Base-by-base conservation (phyloP, 2,113 vertebrate species). In the Chaetodon trifascialis region DNA sequence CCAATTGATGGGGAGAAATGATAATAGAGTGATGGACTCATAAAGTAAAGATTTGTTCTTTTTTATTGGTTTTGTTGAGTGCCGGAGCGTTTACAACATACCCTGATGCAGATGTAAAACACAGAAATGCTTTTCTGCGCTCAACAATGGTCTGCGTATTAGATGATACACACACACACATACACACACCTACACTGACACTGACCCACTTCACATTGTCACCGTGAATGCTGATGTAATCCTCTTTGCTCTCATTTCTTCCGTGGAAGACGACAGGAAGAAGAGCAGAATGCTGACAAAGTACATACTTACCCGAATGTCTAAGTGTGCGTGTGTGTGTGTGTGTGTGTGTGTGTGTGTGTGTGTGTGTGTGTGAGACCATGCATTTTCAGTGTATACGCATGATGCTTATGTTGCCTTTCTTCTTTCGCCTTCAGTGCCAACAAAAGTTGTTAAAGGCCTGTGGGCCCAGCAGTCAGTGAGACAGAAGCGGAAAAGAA, bases 201-300 rank as follows among this genome's bases (percentile, higher is more conserved):
- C 36, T 64, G 17, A 65, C 44, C 8, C 16, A 44, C 7, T 72
- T 19, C n/a, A 63, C 44, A 76, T 54, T 44, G 19, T 46, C n/a
- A 56, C 23, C 9, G 54, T 34, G 14, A 60, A 6, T 34, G 46
- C 42, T 73, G 40, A 58, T 67, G 58, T 74, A 7, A 58, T 60
- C 52, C 66, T 38, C 54, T 42, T 69, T 40, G 7, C 17, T 71
- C 7, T 72, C 7, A 3, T 47, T 40, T 65, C 60, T 88, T 89
- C 85, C 23, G 23, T 84, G 78, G 86, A 91, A 89, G 49, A 14
- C 8, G 34, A 76, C 69, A 88, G 82, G 84, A 88, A 87, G 67
- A 69, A 19, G 38, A 73, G 36, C 38, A 79, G 30, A 81, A 42
- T 88, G 84, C 87, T 90, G 90, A 93, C 85, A 71, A 60, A 60